Evolutionary conservation across 2,113 vertebrate species (phyloP).

Genomic region (Picathartes gymnocephalus): DNA sequence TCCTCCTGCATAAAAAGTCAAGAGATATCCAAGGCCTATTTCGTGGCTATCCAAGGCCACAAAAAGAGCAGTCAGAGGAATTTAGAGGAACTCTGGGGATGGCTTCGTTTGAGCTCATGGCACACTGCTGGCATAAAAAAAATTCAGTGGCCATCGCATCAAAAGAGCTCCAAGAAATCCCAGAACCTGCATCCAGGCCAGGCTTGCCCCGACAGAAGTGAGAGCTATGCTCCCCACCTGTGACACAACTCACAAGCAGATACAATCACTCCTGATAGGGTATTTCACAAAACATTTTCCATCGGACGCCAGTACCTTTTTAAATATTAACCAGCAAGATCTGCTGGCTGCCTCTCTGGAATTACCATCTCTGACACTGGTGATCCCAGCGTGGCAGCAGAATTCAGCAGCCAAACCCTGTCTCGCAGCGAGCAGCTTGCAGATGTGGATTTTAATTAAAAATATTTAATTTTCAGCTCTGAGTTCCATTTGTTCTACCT

Average conservation of each 20-base stretch:
- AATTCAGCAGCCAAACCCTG: conserved; percentile 52
- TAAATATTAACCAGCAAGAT: conserved; percentile 68
- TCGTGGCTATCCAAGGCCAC: too few species aligned
- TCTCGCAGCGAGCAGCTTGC: conserved; percentile 52
- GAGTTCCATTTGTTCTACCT: conserved; percentile 48
- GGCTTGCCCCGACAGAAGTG: not conserved
- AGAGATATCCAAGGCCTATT: too few species aligned
- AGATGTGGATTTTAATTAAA: conserved; percentile 79
- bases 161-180: not conserved
- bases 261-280: not conserved
- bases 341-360: conserved; percentile 38
- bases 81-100: not conserved
- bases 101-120: not conserved
- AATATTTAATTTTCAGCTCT: conserved; percentile 66
- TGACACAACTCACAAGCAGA: not conserved
- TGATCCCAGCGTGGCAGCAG: conserved; percentile 36
- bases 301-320: conserved; percentile 37
- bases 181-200: not conserved
- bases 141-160: rapidly evolving
- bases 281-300: not conserved
- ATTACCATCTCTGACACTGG: conserved; percentile 36
- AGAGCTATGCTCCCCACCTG: not conserved
- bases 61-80: not conserved
- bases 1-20: not conserved
- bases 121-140: not conserved